Evolutionary conservation across 2,113 vertebrate species (phyloP).

Genomic region (Rhegmatorhina hoffmannsi): DNA sequence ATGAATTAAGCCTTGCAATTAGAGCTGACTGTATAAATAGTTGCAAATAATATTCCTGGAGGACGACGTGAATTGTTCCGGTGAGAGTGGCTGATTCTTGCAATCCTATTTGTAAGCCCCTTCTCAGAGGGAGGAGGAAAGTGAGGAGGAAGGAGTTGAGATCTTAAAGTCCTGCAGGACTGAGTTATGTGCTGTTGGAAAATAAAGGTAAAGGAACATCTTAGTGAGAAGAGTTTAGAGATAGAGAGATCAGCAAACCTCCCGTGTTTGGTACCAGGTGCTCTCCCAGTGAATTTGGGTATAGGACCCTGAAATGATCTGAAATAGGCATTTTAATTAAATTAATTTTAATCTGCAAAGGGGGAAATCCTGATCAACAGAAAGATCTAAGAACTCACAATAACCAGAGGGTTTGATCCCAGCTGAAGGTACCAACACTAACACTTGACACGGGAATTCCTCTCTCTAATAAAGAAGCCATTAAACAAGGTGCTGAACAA

Average conservation of each 20-base stretch:
- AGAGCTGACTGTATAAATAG: background rate
- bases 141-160: background rate
- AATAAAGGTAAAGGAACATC: background rate
- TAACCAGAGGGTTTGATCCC: background rate
- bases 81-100: background rate
- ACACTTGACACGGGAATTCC: background rate
- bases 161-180: background rate
- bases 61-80: background rate
- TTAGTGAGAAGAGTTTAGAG: background rate
- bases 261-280: too few relatives aligned
- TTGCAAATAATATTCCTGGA: constrained; percentile 12
- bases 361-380: background rate
- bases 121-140: background rate
- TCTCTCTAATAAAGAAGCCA: background rate
- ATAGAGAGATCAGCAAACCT: fast-evolving
- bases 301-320: background rate
- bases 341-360: background rate
- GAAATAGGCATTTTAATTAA: background rate
- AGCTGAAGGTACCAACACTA: background rate
- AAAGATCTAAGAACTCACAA: background rate
- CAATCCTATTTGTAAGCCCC: background rate
- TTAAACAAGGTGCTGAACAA: background rate
- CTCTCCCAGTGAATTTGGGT: background rate
- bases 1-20: background rate
- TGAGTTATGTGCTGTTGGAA: background rate